Conservation (phyloP, 2,113 vertebrate genomes). For the Cyanoramphus novaezelandiae region DNA sequence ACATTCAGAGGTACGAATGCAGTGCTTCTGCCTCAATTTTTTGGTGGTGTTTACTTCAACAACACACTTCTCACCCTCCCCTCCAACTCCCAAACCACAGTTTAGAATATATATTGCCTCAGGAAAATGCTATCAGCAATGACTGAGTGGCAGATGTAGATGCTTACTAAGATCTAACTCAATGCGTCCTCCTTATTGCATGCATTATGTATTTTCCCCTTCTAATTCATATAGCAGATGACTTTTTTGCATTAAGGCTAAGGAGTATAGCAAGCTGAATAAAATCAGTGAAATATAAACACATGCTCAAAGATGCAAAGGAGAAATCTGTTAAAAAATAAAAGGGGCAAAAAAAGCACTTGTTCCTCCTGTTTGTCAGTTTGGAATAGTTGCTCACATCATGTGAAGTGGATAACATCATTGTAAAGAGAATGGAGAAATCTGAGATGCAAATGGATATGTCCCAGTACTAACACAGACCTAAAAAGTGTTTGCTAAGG, state of each 20-base stretch:
- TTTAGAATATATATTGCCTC: background rate
- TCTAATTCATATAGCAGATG: conserved; percentile 25
- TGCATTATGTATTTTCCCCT: conserved; percentile 42
- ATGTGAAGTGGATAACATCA: background rate
- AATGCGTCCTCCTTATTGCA: background rate
- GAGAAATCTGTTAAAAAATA: background rate
- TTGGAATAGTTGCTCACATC: background rate
- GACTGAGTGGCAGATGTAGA: conserved; percentile 39
- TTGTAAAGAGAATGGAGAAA: background rate
- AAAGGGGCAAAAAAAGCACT: background rate
- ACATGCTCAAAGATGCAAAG: background rate
- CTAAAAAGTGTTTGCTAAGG: background rate
- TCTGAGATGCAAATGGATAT: background rate
- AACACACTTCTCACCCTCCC: accelerated
- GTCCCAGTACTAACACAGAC: background rate
- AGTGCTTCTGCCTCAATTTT: background rate
- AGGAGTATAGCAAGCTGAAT: conserved; percentile 2
- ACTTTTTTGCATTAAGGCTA: conserved; percentile 35
- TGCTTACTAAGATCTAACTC: conserved; percentile 33
- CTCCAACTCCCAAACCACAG: background rate
- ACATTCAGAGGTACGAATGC: background rate
- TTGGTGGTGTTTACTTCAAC: background rate
- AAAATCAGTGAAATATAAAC: conserved; percentile 14
- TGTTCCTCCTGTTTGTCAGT: background rate
- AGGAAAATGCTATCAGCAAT: background rate